Evolutionary conservation across 2,888 invertebrate species (phyloP).

Genomic region (Ditula angustiorana): DNA sequence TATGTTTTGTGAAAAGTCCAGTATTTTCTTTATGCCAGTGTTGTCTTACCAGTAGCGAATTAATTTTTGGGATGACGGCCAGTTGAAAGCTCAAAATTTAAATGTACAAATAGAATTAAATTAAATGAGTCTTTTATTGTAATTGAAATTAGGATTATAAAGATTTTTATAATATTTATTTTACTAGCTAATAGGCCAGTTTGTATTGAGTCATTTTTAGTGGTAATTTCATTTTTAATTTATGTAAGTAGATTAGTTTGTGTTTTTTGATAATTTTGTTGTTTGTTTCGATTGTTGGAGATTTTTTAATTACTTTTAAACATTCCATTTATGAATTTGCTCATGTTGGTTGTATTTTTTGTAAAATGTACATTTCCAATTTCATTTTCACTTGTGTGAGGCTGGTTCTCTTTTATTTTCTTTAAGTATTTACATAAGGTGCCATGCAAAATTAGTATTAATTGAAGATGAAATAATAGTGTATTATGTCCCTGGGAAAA

Average conservation of each 20-base stretch:
- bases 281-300: constrained; percentile 73
- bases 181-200: constrained; percentile 76
- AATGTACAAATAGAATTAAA: constrained; percentile 79
- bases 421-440: constrained; percentile 40
- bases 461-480: constrained; percentile 12
- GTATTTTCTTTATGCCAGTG: constrained; percentile 52
- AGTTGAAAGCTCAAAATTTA: constrained; percentile 81
- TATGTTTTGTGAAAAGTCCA: constrained; percentile 42
- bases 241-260: constrained; percentile 53
- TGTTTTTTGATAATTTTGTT: constrained; percentile 70
- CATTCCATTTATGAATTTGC: constrained; percentile 64
- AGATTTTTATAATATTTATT: constrained; percentile 73
- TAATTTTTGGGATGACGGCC: constrained; percentile 76
- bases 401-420: constrained; percentile 34
- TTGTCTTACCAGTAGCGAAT: constrained; percentile 62
- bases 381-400: constrained; percentile 10
- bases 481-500: constrained; percentile 5
- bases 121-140: constrained; percentile 59
- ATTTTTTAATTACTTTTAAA: constrained; percentile 66
- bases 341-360: constrained; percentile 48
- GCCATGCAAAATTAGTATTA: constrained; percentile 42
- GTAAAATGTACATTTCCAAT: constrained; percentile 41
- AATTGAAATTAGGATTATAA: constrained; percentile 54
- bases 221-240: constrained; percentile 56
- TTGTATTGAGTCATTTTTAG: constrained; percentile 76